Percentiles rank a stretch among this genome's conserved stretches.
Conservation (phyloP, 2,113 vertebrate species). For the Dipodomys spectabilis region DNA sequence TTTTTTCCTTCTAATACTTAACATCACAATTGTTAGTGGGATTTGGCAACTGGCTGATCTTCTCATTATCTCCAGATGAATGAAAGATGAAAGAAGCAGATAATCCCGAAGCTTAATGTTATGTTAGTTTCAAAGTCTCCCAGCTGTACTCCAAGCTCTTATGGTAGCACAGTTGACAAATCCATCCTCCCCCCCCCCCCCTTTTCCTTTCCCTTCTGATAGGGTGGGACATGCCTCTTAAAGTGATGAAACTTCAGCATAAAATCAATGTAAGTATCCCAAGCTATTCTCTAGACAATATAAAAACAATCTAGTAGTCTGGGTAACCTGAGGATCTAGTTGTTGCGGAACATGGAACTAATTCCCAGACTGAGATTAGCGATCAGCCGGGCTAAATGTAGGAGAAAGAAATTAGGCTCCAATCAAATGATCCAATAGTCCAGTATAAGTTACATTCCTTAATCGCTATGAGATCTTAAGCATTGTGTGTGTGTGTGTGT, state of each 20-base stretch:
- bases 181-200: background rate
- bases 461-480: background rate
- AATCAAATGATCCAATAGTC: background rate
- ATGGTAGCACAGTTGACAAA: background rate
- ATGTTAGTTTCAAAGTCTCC: slow-evolving; percentile 55
- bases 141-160: background rate
- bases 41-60: slow-evolving; percentile 60
- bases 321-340: background rate
- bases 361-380: background rate
- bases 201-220: background rate
- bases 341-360: background rate
- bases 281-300: background rate
- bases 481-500: background rate
- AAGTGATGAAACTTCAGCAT: background rate
- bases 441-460: background rate
- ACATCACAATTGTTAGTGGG: background rate
- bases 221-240: background rate
- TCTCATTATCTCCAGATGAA: slow-evolving; percentile 68
- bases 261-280: background rate
- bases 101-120: slow-evolving; percentile 66
- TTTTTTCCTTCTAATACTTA: background rate
- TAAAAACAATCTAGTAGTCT: slow-evolving; percentile 11
- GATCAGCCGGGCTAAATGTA: background rate
- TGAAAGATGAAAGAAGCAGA: slow-evolving; percentile 36
- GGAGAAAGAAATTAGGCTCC: background rate